Base-by-base conservation (phyloP, 2,113 vertebrate genomes). In the Cygnus buccinator region DNA sequence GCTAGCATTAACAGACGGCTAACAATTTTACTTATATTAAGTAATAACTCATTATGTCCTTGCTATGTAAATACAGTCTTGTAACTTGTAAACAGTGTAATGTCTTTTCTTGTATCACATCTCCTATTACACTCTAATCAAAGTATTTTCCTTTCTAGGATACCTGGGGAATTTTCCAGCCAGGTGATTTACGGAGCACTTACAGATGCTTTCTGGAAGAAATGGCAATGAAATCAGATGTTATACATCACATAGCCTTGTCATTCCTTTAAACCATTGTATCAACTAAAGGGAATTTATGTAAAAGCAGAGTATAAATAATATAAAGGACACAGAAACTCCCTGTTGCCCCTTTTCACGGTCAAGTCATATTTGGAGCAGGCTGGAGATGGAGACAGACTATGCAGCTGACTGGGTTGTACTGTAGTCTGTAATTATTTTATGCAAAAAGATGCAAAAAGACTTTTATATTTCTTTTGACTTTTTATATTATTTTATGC, bases 21-120 rank as follows among this genome's bases (percentile, higher is more conserved):
- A 12, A 31, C 3, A 68, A 41, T 84, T 87, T 70, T 46, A 41
- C 10, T 58, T 66, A 8, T 4, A 37, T 61, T 43, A 70, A 48
- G 11, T 26, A 50, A 62, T 0, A 1, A 35, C 3, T 66, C 11
- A 2, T 48, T 12, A 58, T 54, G 6, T 31, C 11, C 10, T 67
- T 44, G n/a, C 4, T 68, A 23, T 9, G 13, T 13, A 73, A 67
- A n/a, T 17, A 3, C 17, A 70, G 5, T 6, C 13, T 72, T 59
- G 19, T 4, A 65, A 46, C 5, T 11, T 88, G 11, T 57, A 54
- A 21, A 72, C 12, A 35, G 13, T 12, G 26, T 55, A 9, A n/a
- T 50, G 8, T 75, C 14, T 57, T 37, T 68, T 57, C 10, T 39
- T 6, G 37, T 35, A 17, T 5, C 29, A 62, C 11, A 54, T 83